phyloP scores from a whole-genome alignment of 2,797 vertebrate species.

The Calcarius lapponicus region DNA sequence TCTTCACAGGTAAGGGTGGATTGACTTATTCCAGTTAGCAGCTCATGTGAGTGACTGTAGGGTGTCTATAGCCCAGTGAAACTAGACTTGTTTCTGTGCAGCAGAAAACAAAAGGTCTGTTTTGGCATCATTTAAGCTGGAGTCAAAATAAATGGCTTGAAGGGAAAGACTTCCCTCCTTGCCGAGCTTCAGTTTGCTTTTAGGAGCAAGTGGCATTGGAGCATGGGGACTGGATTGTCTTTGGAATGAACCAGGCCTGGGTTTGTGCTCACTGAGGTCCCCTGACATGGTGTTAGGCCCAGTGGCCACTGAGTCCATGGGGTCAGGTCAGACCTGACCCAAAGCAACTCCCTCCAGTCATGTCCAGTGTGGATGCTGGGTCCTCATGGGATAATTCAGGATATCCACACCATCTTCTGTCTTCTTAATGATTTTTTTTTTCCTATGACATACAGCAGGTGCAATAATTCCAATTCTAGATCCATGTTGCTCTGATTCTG shows the following conservation, averaged over 20 bases:
- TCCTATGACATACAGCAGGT: background rate
- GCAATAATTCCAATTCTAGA: background rate
- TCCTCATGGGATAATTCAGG: background rate
- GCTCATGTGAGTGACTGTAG: background rate
- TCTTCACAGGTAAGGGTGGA: background rate
- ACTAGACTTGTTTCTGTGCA: background rate
- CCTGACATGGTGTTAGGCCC: background rate
- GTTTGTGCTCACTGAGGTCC: background rate
- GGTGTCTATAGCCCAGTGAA: background rate
- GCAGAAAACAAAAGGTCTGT: background rate
- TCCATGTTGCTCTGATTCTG: background rate
- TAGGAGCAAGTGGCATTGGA: background rate
- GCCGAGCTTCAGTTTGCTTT: background rate
- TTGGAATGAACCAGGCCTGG: background rate
- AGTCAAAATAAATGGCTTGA: background rate
- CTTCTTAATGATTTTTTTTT: background rate
- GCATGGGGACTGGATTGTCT: background rate
- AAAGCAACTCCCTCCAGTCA: background rate
- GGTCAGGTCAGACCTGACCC: background rate
- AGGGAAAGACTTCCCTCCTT: background rate
- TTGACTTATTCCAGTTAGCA: background rate
- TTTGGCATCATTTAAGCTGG: background rate
- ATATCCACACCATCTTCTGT: background rate
- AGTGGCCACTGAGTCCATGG: fast-evolving
- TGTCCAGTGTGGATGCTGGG: background rate